phyloP scores from a whole-genome alignment of 2,113 vertebrate species.

The Xiphias gladius region DNA sequence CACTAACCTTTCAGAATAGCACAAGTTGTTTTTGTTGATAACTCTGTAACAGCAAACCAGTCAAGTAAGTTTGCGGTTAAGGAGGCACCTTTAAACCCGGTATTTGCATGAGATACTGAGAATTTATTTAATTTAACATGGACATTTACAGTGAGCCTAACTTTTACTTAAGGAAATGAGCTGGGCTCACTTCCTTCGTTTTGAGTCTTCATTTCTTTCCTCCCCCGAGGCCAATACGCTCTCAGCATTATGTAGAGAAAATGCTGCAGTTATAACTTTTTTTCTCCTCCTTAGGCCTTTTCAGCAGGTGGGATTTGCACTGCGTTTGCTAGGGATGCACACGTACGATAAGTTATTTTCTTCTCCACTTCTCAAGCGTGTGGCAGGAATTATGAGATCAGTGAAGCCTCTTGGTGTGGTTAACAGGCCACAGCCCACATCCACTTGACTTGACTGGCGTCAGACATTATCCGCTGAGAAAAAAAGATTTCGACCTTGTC shows the following conservation, averaged over 20 bases:
- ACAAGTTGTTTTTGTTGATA: not conserved
- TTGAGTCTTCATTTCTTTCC: not conserved
- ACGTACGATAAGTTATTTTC: not conserved
- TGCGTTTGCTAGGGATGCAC: constrained; percentile 11
- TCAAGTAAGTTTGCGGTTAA: not conserved
- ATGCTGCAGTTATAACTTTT: not conserved
- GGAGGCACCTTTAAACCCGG: not conserved
- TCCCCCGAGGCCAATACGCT: not conserved
- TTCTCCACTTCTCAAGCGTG: not conserved
- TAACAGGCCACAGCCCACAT: not conserved
- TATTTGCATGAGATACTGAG: not conserved
- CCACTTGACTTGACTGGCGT: not conserved
- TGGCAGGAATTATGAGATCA: not conserved
- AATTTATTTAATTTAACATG: not conserved
- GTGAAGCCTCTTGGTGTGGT: constrained; percentile 3
- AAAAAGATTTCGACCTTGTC: not conserved
- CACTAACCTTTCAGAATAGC: not conserved
- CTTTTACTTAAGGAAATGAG: not conserved
- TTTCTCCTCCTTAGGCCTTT: not conserved
- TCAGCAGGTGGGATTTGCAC: constrained; percentile 5
- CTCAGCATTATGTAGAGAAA: not conserved
- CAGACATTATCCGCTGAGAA: not conserved
- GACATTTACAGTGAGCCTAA: not conserved
- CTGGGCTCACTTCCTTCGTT: not conserved
- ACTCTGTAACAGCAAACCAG: not conserved